Base-by-base conservation (phyloP, 2,888 invertebrate species). In the Gerris lacustris region DNA sequence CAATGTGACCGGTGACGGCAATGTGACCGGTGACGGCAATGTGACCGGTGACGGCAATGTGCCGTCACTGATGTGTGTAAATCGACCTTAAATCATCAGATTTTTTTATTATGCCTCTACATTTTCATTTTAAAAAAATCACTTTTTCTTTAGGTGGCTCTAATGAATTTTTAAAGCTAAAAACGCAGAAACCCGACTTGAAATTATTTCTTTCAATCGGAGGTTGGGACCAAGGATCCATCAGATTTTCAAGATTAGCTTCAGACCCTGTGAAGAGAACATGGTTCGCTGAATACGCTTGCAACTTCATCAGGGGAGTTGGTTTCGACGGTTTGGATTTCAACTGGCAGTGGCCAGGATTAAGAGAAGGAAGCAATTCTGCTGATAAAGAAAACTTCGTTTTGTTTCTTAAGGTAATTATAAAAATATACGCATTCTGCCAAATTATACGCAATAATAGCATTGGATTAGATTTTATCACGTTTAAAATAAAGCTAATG, bases 281-380 rank as follows among this genome's bases (percentile, higher is more conserved):
- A 55, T 55, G 55, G 55, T 55, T 55, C 5, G 55, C 55, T 55
- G 4, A 55, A 55, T 55, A 55, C 15, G 55, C 55, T 55, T 55
- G 55, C 15, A 15, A 15, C 1, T 55, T 55, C 55, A 55, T 55
- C 55, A 55, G 55, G 55, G 5, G 11, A 2, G 55, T 55, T 55
- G 5, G 55, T n/a, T 69, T 64, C 63, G 69, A 69, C 44, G 69
- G 69, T 44, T 45, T 69, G 17, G 69, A 69, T 64, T 1, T 69
- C 7, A 63, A 69, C 45, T 69, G 69, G 69, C 44, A 69, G 45
- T 64, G n/a, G 62, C 69, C 69, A 44, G 69, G 63, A 63, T n/a
- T 63, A 45, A 63, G 69, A 64, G 69, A 63, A 43, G 69, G 69
- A n/a, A 63, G 17, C 7, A 55, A 55, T 15, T 44, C 11, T 63